A percentile compares a stretch with the other conserved stretches of the same genome.
These are phyloP conservation scores for Musca vetustissima DNA, from an alignment of 1,140 invertebrate genomes.

Conservation along the genomic window DNA sequence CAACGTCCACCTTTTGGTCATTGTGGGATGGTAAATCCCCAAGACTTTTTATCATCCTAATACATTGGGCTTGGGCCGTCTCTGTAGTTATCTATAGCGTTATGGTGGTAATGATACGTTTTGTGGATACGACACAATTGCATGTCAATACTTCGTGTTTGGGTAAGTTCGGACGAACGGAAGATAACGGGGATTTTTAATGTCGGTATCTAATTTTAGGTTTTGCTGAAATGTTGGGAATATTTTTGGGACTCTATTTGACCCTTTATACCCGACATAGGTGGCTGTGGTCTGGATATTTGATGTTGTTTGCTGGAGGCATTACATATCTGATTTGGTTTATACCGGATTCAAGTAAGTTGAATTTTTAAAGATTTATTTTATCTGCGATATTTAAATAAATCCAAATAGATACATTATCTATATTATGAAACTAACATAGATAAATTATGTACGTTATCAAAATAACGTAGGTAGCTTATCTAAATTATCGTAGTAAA, in stretches of 20 bases:
- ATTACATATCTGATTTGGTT: slow-evolving; percentile 46
- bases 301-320: slow-evolving; percentile 41
- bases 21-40: slow-evolving; percentile 50
- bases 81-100: slow-evolving; percentile 53
- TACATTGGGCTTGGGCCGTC: slow-evolving; percentile 51
- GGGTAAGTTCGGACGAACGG: slow-evolving; percentile 30
- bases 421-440: too few relatives aligned
- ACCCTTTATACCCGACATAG: slow-evolving; percentile 48
- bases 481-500: too few relatives aligned
- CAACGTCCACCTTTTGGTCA: slow-evolving; percentile 38
- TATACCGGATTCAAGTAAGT: slow-evolving; percentile 40
- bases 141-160: slow-evolving; percentile 54
- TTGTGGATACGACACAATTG: slow-evolving; percentile 48
- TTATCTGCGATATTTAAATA: too few relatives aligned
- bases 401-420: too few relatives aligned
- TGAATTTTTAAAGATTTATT: too few relatives aligned
- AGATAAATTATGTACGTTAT: too few relatives aligned
- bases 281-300: slow-evolving; percentile 49
- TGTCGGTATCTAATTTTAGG: slow-evolving; percentile 28
- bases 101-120: slow-evolving; percentile 54
- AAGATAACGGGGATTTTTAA: not conserved
- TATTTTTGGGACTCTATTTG: slow-evolving; percentile 51
- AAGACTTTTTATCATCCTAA: slow-evolving; percentile 40
- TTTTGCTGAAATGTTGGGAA: slow-evolving; percentile 52
- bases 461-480: too few relatives aligned